Evolutionary conservation across 2,797 vertebrate genomes (phyloP), one percentile per base, ranked within the genome.

Genomic region (Rallus crepitans): DNA sequence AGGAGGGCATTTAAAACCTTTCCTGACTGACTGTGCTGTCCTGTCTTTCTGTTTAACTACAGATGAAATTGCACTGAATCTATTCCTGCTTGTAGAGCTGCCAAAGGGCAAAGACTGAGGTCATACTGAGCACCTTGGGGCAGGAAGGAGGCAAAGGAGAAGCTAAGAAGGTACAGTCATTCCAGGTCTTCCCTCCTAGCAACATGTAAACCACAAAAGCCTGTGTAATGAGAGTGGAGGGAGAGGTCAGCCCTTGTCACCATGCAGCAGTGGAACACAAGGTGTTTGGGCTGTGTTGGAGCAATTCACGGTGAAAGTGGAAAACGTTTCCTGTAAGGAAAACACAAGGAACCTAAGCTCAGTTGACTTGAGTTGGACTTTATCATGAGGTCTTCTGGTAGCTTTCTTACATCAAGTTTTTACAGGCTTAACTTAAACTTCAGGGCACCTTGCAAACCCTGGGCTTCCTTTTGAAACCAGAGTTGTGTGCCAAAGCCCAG

Each of bases 131-230:
- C 35, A 66, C 27, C 35, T 25, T 11, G 56, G 81, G 66, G 84
- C 1, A 0, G 63, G 84, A 82, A 86, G 84, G 82, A 66, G 75
- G 55, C 47, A 48, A 31, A 77, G 64, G 50, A 11, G 93, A 92
- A 94, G 33, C 76, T 87, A 86, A 45, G 28, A 87, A 52, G 16
- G 60, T 12, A 15, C 21, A 35, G 48, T 78, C 48, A 53, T 81
- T 86, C 72, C 69, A 48, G 70, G 45, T 42, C 72, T 89, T 92
- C 60, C 81, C 60, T 93, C 95, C 93, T 72, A 70, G 94, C 94
- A 94, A 96, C 87, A 17, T 3, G 16, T 27, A 39, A 60, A 94
- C 91, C 81, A 95, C 89, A 91, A 94, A 93, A 77, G 28, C 82
- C 39, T 95, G 80, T 85, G 68, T 77, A 66, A 35, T 27, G 42